Percentiles rank a stretch among this genome's conserved stretches.
Evolutionary conservation across 2,113 vertebrate species (phyloP).

Genomic region (Pardalotus punctatus): DNA sequence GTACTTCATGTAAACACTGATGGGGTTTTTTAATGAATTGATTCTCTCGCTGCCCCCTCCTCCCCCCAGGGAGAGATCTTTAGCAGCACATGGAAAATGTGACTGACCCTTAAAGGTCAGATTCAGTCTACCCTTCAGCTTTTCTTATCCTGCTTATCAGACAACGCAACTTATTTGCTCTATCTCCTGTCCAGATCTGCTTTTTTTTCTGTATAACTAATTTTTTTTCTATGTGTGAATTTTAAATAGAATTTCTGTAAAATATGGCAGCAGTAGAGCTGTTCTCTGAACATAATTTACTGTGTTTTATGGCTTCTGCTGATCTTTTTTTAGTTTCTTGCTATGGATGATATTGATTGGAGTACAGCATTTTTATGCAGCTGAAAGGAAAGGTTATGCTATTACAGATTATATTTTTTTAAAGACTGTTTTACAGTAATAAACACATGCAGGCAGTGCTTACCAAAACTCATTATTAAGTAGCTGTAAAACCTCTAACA

Average conservation of each 20-base stretch:
- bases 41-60: background rate
- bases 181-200: background rate
- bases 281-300: background rate
- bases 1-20: background rate
- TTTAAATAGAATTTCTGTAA: background rate
- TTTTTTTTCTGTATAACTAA: background rate
- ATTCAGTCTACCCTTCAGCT: background rate
- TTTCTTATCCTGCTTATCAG: background rate
- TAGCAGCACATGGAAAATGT: constrained; percentile 60
- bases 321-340: constrained; percentile 25
- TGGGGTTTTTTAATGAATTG: background rate
- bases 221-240: background rate
- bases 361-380: background rate
- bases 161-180: background rate
- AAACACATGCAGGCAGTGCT: background rate
- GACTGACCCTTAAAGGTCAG: constrained; percentile 66
- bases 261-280: background rate
- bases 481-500: constrained; percentile 24
- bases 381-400: constrained; percentile 9
- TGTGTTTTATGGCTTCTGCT: constrained; percentile 16
- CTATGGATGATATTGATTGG: constrained; percentile 22
- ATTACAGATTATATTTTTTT: background rate
- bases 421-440: background rate
- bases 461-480: constrained; percentile 18
- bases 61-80: background rate